A percentile compares a stretch with the other conserved stretches of the same genome.
Evolutionary conservation across 1,140 invertebrate genomes (phyloP).

Genomic region (Paralvinella palmiformis): DNA sequence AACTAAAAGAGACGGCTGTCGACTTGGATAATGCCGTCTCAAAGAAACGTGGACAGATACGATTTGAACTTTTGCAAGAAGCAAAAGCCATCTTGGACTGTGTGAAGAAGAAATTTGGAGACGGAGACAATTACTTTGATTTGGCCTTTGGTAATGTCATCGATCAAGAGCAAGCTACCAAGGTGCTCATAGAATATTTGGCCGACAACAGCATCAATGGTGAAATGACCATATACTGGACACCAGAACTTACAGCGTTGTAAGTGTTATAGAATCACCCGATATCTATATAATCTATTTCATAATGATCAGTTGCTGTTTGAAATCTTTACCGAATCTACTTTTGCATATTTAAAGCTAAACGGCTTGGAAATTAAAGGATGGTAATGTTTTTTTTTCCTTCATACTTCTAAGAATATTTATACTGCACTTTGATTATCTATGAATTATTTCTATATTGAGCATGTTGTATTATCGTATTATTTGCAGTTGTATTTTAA

Average conservation of each 20-base stretch:
- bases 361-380: too few relatives aligned
- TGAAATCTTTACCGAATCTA: too few relatives aligned
- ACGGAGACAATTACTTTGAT: constrained; percentile 33
- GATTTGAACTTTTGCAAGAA: constrained; percentile 38
- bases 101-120: constrained; percentile 36
- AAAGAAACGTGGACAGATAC: constrained; percentile 32
- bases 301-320: too few relatives aligned
- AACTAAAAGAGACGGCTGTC: constrained; percentile 6
- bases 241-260: constrained; percentile 39
- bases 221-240: constrained; percentile 40
- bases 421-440: too few relatives aligned
- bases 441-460: too few relatives aligned
- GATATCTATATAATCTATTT: too few relatives aligned
- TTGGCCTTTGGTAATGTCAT: constrained; percentile 37
- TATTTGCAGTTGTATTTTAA: too few relatives aligned
- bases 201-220: constrained; percentile 38
- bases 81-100: constrained; percentile 36
- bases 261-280: too few relatives aligned
- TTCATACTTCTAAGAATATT: too few relatives aligned
- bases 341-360: too few relatives aligned
- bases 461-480: too few relatives aligned
- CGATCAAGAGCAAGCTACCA: constrained; percentile 33
- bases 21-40: constrained; percentile 17
- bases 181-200: constrained; percentile 35
- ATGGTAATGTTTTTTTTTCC: too few relatives aligned